Conservation (phyloP, 2,113 vertebrate genomes). For the Pelecanoides urinatrix region DNA sequence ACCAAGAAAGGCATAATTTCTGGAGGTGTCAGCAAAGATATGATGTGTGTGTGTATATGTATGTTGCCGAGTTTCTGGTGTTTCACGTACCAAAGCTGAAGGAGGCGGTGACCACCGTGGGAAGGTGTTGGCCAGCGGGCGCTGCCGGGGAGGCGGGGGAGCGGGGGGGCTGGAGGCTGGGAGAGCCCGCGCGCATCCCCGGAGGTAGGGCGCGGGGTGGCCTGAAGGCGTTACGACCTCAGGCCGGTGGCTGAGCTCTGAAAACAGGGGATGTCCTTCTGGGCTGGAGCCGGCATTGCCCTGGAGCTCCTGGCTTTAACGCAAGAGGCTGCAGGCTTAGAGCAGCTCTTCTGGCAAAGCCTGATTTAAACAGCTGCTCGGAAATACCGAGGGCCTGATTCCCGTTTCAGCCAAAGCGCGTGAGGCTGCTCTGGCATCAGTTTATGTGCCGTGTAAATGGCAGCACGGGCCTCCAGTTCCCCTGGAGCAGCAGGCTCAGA, state of each 20-base stretch:
- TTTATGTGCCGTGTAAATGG: neutral
- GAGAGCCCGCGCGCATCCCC: neutral
- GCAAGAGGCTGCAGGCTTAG: neutral
- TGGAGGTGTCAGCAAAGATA: neutral
- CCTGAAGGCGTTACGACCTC: rapidly evolving
- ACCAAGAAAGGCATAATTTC: neutral
- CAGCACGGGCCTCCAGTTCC: neutral
- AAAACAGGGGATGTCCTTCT: neutral
- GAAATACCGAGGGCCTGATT: neutral
- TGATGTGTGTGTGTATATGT: neutral
- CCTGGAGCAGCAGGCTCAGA: neutral
- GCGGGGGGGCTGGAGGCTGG: neutral
- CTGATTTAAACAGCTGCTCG: neutral
- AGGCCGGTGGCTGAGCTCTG: neutral
- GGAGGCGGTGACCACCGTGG: neutral
- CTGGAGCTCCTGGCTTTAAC: neutral
- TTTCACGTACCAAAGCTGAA: neutral
- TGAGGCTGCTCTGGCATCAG: neutral
- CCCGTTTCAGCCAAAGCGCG: neutral
- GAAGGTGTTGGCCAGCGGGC: neutral
- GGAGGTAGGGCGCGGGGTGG: too few species aligned
- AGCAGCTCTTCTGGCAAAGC: neutral
- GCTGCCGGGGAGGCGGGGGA: neutral
- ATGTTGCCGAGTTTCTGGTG: neutral
- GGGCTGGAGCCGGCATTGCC: neutral